These are phyloP conservation scores for Trinectes maculatus DNA, from an alignment of 2,113 vertebrate genomes.

Conservation along the genomic window DNA sequence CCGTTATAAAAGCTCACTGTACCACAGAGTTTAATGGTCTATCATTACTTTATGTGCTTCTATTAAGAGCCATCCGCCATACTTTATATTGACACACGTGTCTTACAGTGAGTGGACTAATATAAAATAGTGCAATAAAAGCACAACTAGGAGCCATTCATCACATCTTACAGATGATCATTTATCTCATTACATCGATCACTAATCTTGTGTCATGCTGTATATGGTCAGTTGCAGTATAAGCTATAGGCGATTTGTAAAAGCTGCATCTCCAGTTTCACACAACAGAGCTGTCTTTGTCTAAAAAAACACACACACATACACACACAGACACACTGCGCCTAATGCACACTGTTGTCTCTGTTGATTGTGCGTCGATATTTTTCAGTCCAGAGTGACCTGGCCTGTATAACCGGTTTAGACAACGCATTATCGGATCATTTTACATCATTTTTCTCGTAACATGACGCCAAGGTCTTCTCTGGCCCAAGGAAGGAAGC, in stretches of 20 bases:
- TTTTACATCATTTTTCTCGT: conserved; percentile 88
- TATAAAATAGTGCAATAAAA: not conserved
- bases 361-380: conserved; percentile 63
- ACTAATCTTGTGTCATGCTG: not conserved
- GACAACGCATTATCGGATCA: conserved; percentile 85
- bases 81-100: not conserved
- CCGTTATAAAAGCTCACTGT: not conserved
- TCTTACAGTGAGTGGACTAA: not conserved
- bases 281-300: conserved; percentile 22
- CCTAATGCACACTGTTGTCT: conserved; percentile 68
- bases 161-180: too few relatives aligned
- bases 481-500: conserved; percentile 84
- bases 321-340: conserved; percentile 12
- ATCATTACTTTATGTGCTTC: not conserved
- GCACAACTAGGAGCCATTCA: not conserved
- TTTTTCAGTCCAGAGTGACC: conserved; percentile 71
- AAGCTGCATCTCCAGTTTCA: conserved; percentile 1
- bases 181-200: too few relatives aligned
- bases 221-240: conserved; percentile 2
- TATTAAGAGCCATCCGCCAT: not conserved
- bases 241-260: not conserved
- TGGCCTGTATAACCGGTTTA: conserved; percentile 82
- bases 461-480: conserved; percentile 89
- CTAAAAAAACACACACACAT: not conserved
- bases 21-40: not conserved